Evolutionary conservation across 2,888 invertebrate genomes (phyloP), one percentile per base, ranked within the genome.

Genomic region (Rhingia campestris): DNA sequence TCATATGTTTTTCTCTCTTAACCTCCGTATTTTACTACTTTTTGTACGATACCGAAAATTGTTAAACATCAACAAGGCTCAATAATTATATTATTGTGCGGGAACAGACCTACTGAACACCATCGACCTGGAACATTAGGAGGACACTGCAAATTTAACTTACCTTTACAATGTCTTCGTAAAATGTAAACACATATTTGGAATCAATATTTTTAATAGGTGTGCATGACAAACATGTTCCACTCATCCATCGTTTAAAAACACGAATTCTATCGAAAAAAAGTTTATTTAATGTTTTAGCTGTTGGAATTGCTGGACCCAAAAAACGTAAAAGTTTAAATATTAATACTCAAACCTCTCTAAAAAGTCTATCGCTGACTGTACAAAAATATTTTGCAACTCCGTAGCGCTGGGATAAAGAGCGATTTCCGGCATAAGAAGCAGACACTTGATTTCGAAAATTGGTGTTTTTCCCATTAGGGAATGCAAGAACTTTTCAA

Each of bases 241-340:
- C 94, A 87, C 94, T 93, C 95, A 96, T 95, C 98, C 98, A 98
- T 6, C 98, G 94, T 0, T 95, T 94, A 88, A 98, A 96, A 0
- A 93, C 91, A 87, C 95, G 95, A 5, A 97, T 90, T 80, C 95
- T 95, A 35, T 10, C 10, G n/a, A 47, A 53, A 22, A 49, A 14
- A 66, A 51, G 51, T 49, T 35, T 4, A 9, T 7, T 45, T 4
- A 1, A 63, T 6, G 14, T 41, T 2, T 45, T 32, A 22, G 22
- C 2, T 22, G 22, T 22, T 22, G 22, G 22, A 22, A 22, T 22
- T 22, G 22, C 1, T 22, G n/a, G n/a, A n/a, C 22, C 22, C 22
- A 22, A 22, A 22, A 22, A 2, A 22, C 22, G 22, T 22, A 22
- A 2, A 22, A 1, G 14, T 47, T 47, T n/a, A 39, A 6, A 43